phyloP scores from a whole-genome alignment of 2,888 invertebrate species.

The Carabus problematicus region DNA sequence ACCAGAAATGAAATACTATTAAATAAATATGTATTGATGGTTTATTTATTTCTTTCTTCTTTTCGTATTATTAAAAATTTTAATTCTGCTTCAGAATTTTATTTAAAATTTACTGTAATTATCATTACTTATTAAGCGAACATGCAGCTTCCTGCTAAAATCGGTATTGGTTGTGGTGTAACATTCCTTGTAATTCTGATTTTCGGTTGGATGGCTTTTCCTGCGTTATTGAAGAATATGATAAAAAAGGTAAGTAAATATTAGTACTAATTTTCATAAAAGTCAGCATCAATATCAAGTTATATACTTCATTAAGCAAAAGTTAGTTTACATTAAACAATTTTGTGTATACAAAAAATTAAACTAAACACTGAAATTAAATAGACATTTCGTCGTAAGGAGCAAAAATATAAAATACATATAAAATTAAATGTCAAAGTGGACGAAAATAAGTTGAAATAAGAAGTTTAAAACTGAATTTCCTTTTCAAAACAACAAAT shows the following conservation, averaged over 20 bases:
- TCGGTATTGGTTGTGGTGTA: constrained; percentile 62
- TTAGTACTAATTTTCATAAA: neutral
- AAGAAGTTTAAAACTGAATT: too few species aligned
- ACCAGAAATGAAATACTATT: neutral
- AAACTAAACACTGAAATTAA: too few species aligned
- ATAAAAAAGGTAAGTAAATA: constrained; percentile 65
- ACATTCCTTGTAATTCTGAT: constrained; percentile 65
- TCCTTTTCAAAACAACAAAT: too few species aligned
- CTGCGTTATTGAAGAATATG: constrained; percentile 67
- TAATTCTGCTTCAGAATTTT: neutral
- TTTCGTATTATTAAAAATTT: neutral
- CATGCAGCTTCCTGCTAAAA: constrained; percentile 56
- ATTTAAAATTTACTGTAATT: neutral
- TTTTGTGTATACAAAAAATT: too few species aligned
- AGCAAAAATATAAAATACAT: too few species aligned
- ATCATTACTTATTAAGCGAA: neutral
- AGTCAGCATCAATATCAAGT: neutral
- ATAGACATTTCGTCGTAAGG: too few species aligned
- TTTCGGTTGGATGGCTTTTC: constrained; percentile 73
- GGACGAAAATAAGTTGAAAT: too few species aligned
- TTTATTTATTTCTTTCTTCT: constrained; percentile 8
- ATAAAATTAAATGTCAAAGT: too few species aligned
- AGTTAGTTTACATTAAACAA: neutral
- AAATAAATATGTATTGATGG: neutral
- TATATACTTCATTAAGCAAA: neutral